Conservation (phyloP, 2,113 vertebrate genomes). For the Chamaea fasciata region DNA sequence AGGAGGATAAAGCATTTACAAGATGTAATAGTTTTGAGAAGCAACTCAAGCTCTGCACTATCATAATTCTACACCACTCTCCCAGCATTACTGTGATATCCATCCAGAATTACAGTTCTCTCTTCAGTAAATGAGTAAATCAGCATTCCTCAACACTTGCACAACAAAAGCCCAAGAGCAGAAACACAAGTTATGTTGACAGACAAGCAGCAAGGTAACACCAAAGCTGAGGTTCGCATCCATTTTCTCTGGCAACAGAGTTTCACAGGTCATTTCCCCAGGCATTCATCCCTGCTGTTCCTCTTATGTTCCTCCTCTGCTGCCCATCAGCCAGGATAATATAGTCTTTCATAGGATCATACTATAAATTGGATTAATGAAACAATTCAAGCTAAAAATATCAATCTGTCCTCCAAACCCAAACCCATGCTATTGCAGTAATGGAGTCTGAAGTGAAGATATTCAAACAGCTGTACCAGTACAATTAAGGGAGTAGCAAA, state of each 20-base stretch:
- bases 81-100: not conserved
- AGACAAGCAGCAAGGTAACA: not conserved
- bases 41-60: not conserved
- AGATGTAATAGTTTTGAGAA: not conserved
- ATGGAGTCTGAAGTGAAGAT: not conserved
- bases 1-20: not conserved
- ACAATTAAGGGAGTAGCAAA: not conserved
- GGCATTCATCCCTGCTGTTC: not conserved
- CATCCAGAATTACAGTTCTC: not conserved
- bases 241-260: not conserved
- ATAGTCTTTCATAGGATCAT: not conserved
- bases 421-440: not conserved
- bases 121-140: not conserved
- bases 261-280: not conserved
- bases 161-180: not conserved
- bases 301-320: not conserved
- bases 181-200: not conserved
- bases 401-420: not conserved
- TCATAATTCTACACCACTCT: not conserved
- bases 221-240: not conserved
- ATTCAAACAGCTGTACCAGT: not conserved
- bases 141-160: not conserved
- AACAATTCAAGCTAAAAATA: not conserved
- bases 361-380: not conserved
- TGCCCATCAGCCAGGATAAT: not conserved